phyloP scores from a whole-genome alignment of 2,888 invertebrate genomes.

The Lepeophtheirus nordmannii region DNA sequence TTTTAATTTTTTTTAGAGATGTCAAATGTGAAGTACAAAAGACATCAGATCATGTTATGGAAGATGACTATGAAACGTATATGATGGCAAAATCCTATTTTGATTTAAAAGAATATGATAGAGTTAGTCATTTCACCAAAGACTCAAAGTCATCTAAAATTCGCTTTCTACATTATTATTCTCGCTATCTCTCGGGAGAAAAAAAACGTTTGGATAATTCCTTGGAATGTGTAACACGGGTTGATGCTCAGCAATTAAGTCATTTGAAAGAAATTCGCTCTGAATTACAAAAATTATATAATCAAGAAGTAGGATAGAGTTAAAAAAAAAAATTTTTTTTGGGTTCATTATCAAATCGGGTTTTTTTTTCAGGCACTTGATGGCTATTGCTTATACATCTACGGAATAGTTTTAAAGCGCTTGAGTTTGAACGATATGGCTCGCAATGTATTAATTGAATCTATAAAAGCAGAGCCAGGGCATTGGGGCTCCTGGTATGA shows the following conservation, averaged over 20 bases:
- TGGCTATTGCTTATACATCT: slow-evolving; percentile 71
- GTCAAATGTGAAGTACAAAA: neutral
- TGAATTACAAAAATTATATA: slow-evolving; percentile 38
- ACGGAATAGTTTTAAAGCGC: slow-evolving; percentile 77
- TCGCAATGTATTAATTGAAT: slow-evolving; percentile 56
- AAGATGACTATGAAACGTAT: neutral
- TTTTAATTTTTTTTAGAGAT: neutral
- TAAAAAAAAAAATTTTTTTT: neutral
- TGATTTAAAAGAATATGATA: slow-evolving; percentile 49
- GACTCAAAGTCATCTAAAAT: slow-evolving; percentile 53
- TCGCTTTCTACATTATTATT: slow-evolving; percentile 67
- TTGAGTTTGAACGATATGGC: slow-evolving; percentile 64
- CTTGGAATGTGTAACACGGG: slow-evolving; percentile 40
- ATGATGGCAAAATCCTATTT: slow-evolving; percentile 66
- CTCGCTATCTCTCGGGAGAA: slow-evolving; percentile 72
- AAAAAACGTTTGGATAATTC: slow-evolving; percentile 73
- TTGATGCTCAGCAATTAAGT: slow-evolving; percentile 2
- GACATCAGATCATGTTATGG: neutral
- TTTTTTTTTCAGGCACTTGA: slow-evolving; percentile 43
- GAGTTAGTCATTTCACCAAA: slow-evolving; percentile 53
- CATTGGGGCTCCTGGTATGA: slow-evolving; percentile 94
- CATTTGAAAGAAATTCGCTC: slow-evolving; percentile 30
- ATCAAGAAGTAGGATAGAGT: neutral
- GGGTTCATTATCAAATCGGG: slow-evolving; percentile 24
- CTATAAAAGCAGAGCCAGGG: slow-evolving; percentile 56